Conservation (phyloP, 1,140 invertebrate genomes). For the Caenorhabditis briggsae region DNA sequence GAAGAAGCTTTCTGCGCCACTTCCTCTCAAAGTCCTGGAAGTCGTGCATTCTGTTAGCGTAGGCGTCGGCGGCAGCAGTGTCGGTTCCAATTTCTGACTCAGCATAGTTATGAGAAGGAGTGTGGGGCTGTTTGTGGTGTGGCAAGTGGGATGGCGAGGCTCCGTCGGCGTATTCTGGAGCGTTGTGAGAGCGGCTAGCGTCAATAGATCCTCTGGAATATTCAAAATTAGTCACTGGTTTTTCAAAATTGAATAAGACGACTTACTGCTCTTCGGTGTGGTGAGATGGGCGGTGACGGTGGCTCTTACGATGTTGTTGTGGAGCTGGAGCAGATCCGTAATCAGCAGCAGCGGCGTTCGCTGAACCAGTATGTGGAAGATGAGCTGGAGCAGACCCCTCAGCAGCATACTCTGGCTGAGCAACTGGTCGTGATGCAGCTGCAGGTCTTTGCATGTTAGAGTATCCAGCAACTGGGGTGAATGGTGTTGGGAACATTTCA, state of each 20-base stretch:
- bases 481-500: conserved; percentile 62
- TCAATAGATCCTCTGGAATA: neutral
- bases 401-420: conserved; percentile 18
- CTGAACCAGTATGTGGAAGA: neutral
- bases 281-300: neutral
- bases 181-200: neutral
- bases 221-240: too few species aligned
- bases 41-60: conserved; percentile 25
- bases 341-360: neutral
- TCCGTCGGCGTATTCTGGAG: conserved; percentile 32
- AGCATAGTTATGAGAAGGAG: conserved; percentile 36
- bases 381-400: conserved; percentile 33
- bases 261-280: conserved; percentile 20
- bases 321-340: neutral
- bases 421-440: neutral
- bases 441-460: conserved; percentile 35
- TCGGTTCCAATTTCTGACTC: conserved; percentile 17
- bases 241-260: neutral
- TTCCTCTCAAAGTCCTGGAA: conserved; percentile 54
- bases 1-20: conserved; percentile 41
- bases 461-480: conserved; percentile 24
- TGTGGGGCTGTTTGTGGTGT: neutral
- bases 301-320: neutral
- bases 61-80: conserved; percentile 12
- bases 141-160: conserved; percentile 5